Percentiles rank a stretch among this genome's conserved stretches.
Evolutionary conservation across 1,140 invertebrate species (phyloP).

Genomic region (Atta colombica): DNA sequence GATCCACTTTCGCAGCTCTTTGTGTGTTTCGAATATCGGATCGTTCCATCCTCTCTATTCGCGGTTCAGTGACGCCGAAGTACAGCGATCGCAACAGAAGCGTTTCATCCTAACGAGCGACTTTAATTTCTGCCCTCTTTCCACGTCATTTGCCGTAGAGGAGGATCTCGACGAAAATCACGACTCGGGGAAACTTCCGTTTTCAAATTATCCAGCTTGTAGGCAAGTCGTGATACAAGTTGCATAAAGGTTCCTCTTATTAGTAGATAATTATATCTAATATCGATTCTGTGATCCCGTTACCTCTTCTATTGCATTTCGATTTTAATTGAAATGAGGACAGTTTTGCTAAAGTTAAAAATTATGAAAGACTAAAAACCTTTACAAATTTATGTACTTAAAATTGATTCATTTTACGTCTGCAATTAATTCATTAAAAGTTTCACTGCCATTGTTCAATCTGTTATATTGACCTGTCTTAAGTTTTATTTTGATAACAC

Average conservation of each 20-base stretch:
- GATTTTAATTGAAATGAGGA: not conserved
- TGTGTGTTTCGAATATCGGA: conserved; percentile 72
- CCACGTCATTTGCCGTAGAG: conserved; percentile 71
- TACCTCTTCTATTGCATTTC: not conserved
- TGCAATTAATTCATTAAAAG: not conserved
- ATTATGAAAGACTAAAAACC: not conserved
- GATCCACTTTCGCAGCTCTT: conserved; percentile 66
- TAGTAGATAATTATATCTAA: not conserved
- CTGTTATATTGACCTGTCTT: not conserved
- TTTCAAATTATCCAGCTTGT: conserved; percentile 62
- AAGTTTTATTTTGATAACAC: conserved; percentile 9
- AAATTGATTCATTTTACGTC: not conserved
- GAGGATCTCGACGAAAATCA: conserved; percentile 69
- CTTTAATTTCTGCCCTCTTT: conserved; percentile 76
- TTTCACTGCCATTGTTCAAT: not conserved
- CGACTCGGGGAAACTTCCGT: conserved; percentile 62
- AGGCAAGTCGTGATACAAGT: conserved; percentile 28
- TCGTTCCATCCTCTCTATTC: conserved; percentile 46
- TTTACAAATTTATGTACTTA: not conserved
- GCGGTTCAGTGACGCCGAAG: conserved; percentile 63
- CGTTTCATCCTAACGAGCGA: conserved; percentile 73
- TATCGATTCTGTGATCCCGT: not conserved
- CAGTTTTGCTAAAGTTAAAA: not conserved
- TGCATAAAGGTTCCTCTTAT: conserved; percentile 16
- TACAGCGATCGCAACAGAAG: conserved; percentile 50